Conservation (phyloP, 2,113 vertebrate genomes). For the Eidolon helvum region DNA sequence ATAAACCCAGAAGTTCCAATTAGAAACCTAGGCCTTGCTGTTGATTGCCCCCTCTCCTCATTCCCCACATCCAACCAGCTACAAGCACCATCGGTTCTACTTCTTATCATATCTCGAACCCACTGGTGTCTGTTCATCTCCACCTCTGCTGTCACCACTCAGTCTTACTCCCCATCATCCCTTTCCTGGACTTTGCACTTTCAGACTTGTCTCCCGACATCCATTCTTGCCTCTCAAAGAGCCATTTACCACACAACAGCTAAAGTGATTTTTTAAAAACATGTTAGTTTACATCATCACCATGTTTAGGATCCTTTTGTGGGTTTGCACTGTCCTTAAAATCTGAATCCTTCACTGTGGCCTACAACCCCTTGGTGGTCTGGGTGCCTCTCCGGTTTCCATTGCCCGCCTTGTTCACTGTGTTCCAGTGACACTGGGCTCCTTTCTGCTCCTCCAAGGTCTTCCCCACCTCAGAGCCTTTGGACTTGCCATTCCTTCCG, state of each 20-base stretch:
- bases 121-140: not conserved
- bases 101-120: not conserved
- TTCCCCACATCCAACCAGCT: not conserved
- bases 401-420: not conserved
- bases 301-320: not conserved
- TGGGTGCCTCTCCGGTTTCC: not conserved
- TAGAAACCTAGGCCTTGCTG: not conserved
- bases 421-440: not conserved
- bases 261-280: not conserved
- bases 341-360: not conserved
- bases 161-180: not conserved
- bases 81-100: not conserved
- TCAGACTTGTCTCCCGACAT: not conserved
- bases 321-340: not conserved
- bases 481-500: not conserved
- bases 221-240: not conserved
- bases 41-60: not conserved
- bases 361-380: not conserved
- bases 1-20: not conserved
- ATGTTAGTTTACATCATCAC: not conserved
- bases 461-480: not conserved
- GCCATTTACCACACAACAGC: not conserved
- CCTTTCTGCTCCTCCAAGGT: not conserved
- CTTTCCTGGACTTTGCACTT: not conserved
- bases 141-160: not conserved